Evolutionary conservation across 2,113 vertebrate genomes (phyloP), one percentile per base, ranked within the genome.

Genomic region (Sinocyclocheilus grahami): DNA sequence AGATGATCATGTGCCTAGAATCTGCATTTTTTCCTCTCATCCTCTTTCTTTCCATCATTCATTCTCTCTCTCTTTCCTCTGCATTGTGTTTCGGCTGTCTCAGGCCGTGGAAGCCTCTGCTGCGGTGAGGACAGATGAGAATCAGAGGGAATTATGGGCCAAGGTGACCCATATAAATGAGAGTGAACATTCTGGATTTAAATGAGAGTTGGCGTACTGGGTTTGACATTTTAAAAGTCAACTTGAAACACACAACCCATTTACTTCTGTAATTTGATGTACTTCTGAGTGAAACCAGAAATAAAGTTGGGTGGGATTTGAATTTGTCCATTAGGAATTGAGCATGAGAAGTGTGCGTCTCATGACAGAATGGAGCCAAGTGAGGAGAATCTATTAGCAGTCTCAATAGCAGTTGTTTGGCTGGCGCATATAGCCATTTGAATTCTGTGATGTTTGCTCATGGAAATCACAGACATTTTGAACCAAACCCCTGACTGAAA

Each of bases 1-100:
- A 72, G 86, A 90, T 88, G 67, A 69, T 83, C 62, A 65, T 90
- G 82, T 85, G 82, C 78, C 63, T 80, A 10, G 30, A 60, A 30
- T 67, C 76, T 60, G n/a, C 76, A 9, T 62, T 69, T 65, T 55
- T 80, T 22, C 53, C 37, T 67, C 71, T 82, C 9, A 4, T 22
- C 37, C 74, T 39, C 18, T 62, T 72, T 13, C 42, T 72, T 86
- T 69, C 58, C 20, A 62, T 83, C 42, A 39, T 63, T 86, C 83
- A 16, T 60, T 72, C 12, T 13, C 55, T 62, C 74, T 84, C 65
- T 48, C 53, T 74, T 83, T 48, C 39, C 16, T 83, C 63, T 30
- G 46, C 37, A 27, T 48, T 37, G 22, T 37, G 53, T 82, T 74
- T 53, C 30, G 33, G 14, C 53, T 55, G 14, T 55, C 63, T 72